Base-by-base conservation (phyloP, 2,888 invertebrate genomes). In the Noctuana brunneofusca region DNA sequence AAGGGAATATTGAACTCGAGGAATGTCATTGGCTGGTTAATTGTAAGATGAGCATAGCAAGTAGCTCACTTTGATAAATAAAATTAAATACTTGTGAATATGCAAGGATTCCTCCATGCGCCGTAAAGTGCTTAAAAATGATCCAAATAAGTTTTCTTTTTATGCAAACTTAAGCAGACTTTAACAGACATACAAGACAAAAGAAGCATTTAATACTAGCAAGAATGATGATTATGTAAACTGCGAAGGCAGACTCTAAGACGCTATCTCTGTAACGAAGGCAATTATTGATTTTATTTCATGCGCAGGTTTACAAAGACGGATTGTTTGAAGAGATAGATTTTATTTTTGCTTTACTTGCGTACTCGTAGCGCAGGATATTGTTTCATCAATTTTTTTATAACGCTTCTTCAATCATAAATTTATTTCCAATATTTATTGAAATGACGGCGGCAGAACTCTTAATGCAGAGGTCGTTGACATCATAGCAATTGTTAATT, bases 1-100 rank as follows among this genome's bases (percentile, higher is more conserved):
- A 64, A 62, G 64, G 64, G 64, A 55, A 66, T 54, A 20, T 30
- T 59, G 55, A 64, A 58, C 58, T 62, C 43, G 56, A 48, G 53
- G 50, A 22, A 50, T 30, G 30, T 11, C 50, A 52, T 52, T 18
- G 16, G 3, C 16, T 43, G 3, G 16, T 11, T 16, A 30, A 11
- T 12, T 12, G 24, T 22, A 16, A 30, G 27, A 52, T 27, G 24
- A 49, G 46, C 16, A 2, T 32, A 41, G 41, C 2, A 16, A 41
- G n/a, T n/a, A n/a, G n/a, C n/a, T n/a, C n/a, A n/a, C n/a, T n/a
- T n/a, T n/a, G n/a, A n/a, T n/a, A n/a, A n/a, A n/a, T 24, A 24
- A 24, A 30, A 1, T 30, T 9, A 30, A 1, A 8, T 30, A 1
- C 30, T 30, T 30, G 30, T 30, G 30, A 2, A 8, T 30, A 30